Conservation (phyloP, 2,797 vertebrate genomes). For the Thaleichthys pacificus region DNA sequence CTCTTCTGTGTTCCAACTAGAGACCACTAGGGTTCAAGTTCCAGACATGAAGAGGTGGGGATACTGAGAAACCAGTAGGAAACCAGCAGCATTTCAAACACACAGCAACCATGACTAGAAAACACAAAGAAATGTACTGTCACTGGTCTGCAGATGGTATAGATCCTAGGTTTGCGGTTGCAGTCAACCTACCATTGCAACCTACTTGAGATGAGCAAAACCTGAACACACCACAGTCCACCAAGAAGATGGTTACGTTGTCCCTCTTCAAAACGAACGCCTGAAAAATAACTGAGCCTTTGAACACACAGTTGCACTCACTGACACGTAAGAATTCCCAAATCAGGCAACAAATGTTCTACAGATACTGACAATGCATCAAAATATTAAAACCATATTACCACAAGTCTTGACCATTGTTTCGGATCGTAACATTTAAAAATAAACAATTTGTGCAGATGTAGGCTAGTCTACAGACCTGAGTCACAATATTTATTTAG, state of each 20-base stretch:
- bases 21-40: not conserved
- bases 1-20: not conserved
- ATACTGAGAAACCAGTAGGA: not conserved
- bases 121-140: not conserved
- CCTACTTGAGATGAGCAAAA: too few relatives aligned
- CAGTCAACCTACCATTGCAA: too few relatives aligned
- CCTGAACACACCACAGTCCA: not conserved
- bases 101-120: not conserved
- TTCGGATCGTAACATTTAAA: too few relatives aligned
- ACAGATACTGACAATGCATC: too few relatives aligned
- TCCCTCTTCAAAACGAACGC: too few relatives aligned
- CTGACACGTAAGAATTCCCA: not conserved
- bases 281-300: too few relatives aligned
- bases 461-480: not conserved
- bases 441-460: too few relatives aligned
- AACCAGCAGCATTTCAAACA: not conserved
- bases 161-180: not conserved
- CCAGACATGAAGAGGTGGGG: not conserved
- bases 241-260: not conserved
- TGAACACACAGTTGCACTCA: too few relatives aligned
- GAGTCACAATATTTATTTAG: constrained; percentile 13
- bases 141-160: not conserved
- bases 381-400: too few relatives aligned
- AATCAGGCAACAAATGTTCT: too few relatives aligned
- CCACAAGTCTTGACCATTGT: not conserved